A percentile compares a stretch with the other conserved stretches of the same genome.
Conservation (phyloP, 2,113 vertebrate species). For the Python bivittatus region DNA sequence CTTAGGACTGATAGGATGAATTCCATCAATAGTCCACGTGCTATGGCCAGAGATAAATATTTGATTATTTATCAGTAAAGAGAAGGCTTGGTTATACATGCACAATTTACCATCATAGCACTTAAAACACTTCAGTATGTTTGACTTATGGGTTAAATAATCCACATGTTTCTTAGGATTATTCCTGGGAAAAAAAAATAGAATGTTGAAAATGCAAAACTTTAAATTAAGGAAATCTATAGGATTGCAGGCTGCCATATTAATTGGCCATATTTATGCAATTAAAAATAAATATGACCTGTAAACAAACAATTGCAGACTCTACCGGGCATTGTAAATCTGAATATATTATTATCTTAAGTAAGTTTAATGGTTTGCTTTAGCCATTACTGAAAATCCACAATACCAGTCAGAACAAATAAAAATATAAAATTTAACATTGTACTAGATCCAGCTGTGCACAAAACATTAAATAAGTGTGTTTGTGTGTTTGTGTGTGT, state of each 20-base stretch:
- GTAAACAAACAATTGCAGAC: not conserved
- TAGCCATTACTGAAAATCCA: not conserved
- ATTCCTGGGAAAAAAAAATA: not conserved
- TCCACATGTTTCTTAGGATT: not conserved
- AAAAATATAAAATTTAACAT: not conserved
- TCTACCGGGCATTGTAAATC: not conserved
- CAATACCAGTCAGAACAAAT: not conserved
- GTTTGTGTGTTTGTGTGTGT: not conserved
- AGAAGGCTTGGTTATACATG: not conserved
- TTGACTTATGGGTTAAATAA: not conserved
- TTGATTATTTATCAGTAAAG: not conserved
- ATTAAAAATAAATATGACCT: slow-evolving; percentile 16
- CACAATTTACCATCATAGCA: not conserved
- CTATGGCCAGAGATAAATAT: not conserved
- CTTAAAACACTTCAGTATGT: not conserved
- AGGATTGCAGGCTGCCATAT: not conserved
- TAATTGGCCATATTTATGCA: not conserved
- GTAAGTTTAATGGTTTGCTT: slow-evolving; percentile 17
- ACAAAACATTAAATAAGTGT: slow-evolving; percentile 10
- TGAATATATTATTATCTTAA: slow-evolving; percentile 2
- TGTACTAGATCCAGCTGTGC: not conserved
- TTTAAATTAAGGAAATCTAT: slow-evolving; percentile 15
- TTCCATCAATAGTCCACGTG: not conserved
- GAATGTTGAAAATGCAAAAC: slow-evolving; percentile 8
- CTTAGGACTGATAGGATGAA: not conserved